phyloP scores from a whole-genome alignment of 1,140 invertebrate genomes.

The Ditylenchus dipsaci region DNA sequence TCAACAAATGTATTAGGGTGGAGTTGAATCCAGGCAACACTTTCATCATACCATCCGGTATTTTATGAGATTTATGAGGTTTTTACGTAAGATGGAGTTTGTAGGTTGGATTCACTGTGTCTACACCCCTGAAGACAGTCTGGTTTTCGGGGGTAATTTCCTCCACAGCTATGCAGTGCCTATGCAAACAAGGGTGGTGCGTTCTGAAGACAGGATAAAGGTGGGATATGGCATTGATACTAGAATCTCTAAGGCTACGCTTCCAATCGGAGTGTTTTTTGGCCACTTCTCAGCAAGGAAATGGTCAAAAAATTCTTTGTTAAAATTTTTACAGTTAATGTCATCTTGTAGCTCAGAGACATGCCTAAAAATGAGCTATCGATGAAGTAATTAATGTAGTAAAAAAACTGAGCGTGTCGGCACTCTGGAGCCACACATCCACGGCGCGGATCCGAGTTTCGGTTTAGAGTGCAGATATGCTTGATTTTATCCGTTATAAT shows the following conservation, averaged over 20 bases:
- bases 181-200: slow-evolving; percentile 69
- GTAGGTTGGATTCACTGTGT: slow-evolving; percentile 90
- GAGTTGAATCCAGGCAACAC: slow-evolving; percentile 75
- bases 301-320: background rate
- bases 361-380: too few relatives aligned
- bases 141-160: slow-evolving; percentile 97
- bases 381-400: too few relatives aligned
- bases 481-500: too few relatives aligned
- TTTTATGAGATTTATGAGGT: background rate
- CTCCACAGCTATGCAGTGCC: slow-evolving; percentile 71
- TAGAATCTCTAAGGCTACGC: too few relatives aligned
- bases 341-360: too few relatives aligned
- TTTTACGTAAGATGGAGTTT: slow-evolving; percentile 9
- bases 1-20: slow-evolving; percentile 83
- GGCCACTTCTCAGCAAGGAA: too few relatives aligned
- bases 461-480: too few relatives aligned
- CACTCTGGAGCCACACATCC: too few relatives aligned
- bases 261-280: too few relatives aligned
- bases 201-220: slow-evolving; percentile 79
- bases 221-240: too few relatives aligned
- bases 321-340: slow-evolving; percentile 14
- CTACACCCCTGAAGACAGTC: slow-evolving; percentile 85
- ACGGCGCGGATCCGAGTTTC: too few relatives aligned
- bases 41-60: slow-evolving; percentile 82
- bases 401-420: too few relatives aligned